Percentiles rank a stretch among this genome's conserved stretches.
Conservation (phyloP, 2,113 vertebrate species). For the Lutjanus erythropterus region DNA sequence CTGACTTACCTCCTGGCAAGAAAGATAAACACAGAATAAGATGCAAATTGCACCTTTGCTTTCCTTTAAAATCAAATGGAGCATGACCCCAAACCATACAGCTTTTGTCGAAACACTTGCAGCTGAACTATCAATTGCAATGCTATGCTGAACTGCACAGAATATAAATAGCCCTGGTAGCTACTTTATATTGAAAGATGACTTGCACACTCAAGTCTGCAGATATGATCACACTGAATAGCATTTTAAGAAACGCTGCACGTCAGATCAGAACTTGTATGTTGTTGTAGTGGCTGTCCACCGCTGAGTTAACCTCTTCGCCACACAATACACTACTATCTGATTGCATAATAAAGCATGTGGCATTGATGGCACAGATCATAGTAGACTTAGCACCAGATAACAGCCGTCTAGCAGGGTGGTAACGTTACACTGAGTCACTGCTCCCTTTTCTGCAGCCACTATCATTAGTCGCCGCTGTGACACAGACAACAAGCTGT, state of each 20-base stretch:
- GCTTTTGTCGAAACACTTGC: slow-evolving; percentile 27
- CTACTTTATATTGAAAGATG: slow-evolving; percentile 38
- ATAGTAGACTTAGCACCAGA: neutral
- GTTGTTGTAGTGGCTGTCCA: too few species aligned
- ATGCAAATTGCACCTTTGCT: neutral
- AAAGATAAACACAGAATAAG: neutral
- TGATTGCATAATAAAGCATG: slow-evolving; percentile 20
- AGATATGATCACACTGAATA: neutral
- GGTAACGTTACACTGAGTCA: slow-evolving; percentile 17
- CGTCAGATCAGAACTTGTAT: neutral
- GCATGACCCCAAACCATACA: neutral
- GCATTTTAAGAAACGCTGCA: neutral
- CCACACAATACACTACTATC: neutral
- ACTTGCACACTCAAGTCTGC: neutral
- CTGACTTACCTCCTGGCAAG: too few species aligned
- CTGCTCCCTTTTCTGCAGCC: neutral
- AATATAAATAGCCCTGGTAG: slow-evolving; percentile 65
- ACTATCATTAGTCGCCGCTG: neutral
- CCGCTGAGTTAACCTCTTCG: neutral
- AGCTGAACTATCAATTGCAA: slow-evolving; percentile 30
- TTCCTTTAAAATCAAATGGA: neutral
- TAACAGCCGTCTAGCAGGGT: neutral
- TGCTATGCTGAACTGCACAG: slow-evolving; percentile 12
- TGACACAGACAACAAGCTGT: slow-evolving; percentile 25
- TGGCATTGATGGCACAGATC: slow-evolving; percentile 2